phyloP scores from a whole-genome alignment of 2,113 vertebrate genomes.

The Myrmophylax atrothorax region DNA sequence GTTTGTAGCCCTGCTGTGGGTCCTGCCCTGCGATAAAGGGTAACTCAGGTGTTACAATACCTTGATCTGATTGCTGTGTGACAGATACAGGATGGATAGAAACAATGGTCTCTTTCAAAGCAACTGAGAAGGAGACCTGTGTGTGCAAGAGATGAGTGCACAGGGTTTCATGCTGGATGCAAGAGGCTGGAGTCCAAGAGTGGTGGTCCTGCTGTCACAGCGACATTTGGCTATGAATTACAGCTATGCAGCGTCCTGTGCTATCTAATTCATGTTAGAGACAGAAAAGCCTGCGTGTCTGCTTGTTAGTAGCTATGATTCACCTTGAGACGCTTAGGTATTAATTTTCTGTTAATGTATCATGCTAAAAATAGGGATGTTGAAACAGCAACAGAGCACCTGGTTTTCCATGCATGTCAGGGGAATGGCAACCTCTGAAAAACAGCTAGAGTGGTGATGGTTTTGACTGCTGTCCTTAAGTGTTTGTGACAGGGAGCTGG shows the following conservation, averaged over 20 bases:
- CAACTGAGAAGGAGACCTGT: background rate
- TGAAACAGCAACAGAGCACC: background rate
- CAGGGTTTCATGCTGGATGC: rapidly evolving
- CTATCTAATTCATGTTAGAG: background rate
- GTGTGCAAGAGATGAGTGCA: background rate
- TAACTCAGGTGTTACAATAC: background rate
- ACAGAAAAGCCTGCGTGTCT: background rate
- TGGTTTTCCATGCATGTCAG: background rate
- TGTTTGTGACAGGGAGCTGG: background rate
- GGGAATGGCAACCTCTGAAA: background rate
- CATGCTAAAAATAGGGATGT: background rate
- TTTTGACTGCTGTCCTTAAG: background rate
- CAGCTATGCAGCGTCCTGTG: background rate
- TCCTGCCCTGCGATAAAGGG: background rate
- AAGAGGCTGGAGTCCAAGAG: rapidly evolving
- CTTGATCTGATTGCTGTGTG: background rate
- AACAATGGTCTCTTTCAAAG: background rate
- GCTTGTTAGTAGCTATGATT: background rate
- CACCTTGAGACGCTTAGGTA: background rate
- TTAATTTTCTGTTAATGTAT: background rate
- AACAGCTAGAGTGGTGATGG: background rate
- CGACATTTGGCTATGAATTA: rapidly evolving
- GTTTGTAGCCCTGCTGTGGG: background rate
- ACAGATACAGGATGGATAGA: background rate
- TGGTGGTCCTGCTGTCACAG: background rate